These are phyloP conservation scores for Marcusenius ussheri DNA, from an alignment of 2,113 vertebrate species.

Conservation along the genomic window DNA sequence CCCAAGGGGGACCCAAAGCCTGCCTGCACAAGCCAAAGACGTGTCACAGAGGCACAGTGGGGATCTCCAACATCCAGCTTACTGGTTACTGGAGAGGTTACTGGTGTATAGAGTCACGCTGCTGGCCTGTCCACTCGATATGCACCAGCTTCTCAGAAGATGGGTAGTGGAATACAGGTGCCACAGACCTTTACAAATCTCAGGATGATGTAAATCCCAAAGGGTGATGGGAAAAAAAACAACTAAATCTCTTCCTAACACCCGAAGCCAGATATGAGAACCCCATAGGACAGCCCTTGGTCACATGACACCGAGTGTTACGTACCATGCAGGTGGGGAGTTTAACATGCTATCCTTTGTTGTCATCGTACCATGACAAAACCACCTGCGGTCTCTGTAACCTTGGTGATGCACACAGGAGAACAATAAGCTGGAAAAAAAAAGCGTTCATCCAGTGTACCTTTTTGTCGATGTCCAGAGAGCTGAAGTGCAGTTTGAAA, in stretches of 20 bases:
- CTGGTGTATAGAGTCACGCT: neutral
- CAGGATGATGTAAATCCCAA: neutral
- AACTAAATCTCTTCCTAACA: neutral
- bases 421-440: constrained; percentile 37
- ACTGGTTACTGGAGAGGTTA: neutral
- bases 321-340: neutral
- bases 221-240: neutral
- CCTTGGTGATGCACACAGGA: constrained; percentile 49
- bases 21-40: neutral
- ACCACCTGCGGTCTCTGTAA: constrained; percentile 39
- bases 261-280: neutral
- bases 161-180: neutral
- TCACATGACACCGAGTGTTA: neutral
- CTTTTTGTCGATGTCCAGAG: constrained; percentile 47
- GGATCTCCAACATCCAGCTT: neutral
- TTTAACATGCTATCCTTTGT: neutral
- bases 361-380: neutral
- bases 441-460: constrained; percentile 34
- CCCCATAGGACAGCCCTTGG: neutral
- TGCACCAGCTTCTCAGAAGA: neutral
- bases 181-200: neutral
- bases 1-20: neutral
- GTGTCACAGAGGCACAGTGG: neutral
- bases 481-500: constrained; percentile 45
- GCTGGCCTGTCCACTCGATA: neutral